phyloP scores from a whole-genome alignment of 2,888 invertebrate species.

The Leptinotarsa juncta region DNA sequence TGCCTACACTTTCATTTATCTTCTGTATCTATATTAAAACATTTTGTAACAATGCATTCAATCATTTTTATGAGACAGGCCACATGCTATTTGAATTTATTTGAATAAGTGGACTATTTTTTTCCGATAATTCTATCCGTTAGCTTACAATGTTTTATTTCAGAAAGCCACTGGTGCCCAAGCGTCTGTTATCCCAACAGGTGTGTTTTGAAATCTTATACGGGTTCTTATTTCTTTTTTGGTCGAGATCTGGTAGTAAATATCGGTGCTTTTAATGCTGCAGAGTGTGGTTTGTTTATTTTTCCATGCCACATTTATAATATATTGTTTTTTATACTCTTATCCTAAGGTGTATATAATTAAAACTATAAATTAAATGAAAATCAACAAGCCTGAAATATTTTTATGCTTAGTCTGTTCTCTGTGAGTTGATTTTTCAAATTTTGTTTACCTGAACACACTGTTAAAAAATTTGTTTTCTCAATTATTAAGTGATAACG shows the following conservation, averaged over 20 bases:
- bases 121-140: constrained; percentile 15
- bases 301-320: constrained; percentile 43
- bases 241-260: constrained; percentile 40
- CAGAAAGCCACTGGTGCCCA: constrained; percentile 48
- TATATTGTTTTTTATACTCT: constrained; percentile 43
- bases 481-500: too few relatives aligned
- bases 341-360: constrained; percentile 44
- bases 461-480: too few relatives aligned
- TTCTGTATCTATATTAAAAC: too few relatives aligned
- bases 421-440: too few relatives aligned
- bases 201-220: constrained; percentile 47
- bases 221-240: constrained; percentile 36
- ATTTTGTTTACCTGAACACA: too few relatives aligned
- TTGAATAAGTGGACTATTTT: constrained; percentile 1
- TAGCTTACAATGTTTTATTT: constrained; percentile 30
- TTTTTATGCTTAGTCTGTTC: constrained; percentile 9
- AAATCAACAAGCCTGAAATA: constrained; percentile 46
- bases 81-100: not conserved
- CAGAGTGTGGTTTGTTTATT: constrained; percentile 51
- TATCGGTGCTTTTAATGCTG: constrained; percentile 43
- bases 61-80: not conserved
- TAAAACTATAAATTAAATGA: constrained; percentile 50
- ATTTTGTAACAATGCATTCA: too few relatives aligned
- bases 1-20: too few relatives aligned
- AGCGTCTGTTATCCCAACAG: constrained; percentile 50